Base-by-base conservation (phyloP, 2,888 invertebrate species). In the Ophion ventricosus region DNA sequence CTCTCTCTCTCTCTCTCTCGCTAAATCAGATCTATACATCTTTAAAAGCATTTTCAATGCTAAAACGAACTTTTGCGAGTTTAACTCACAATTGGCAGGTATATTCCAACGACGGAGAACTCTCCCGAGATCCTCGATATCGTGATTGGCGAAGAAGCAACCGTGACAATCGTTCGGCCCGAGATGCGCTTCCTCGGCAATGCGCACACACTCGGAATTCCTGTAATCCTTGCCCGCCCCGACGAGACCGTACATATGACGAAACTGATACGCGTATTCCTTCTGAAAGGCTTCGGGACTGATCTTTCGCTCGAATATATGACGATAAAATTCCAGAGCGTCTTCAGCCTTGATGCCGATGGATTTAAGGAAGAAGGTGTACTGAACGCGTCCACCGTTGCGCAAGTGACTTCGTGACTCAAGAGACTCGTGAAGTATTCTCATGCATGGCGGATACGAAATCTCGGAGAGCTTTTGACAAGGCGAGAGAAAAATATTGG, bases 371-470 rank as follows among this genome's bases (percentile, higher is more conserved):
- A 98, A 99, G 49, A 99, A 94, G 0, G 98, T 97, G 93, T 98
- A 99, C 90, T 99, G 98, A 89, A 98, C 94, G 80, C 99, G 95
- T 0, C 97, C 98, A 29, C 95, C 95, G 93, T 99, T 97, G 89
- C 96, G 97, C 70, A 99, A 94, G 93, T 99, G 99, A 93, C 98
- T 98, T 23, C 96, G 95, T 10, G 95, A 93, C 82, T 96, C 95
- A 8, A 99, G 93, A 23, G 95, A 94, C 82, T 97, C 97, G 93
- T 99, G 98, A 80, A 99, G 95, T 83, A 96, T 95, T 88, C 97
- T 96, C 99, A 99, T 99, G 91, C 99, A 99, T 17, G 98, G 94
- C 1, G 99, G 99, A 93, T 97, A 99, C 11, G 98, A 98, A 89
- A 96, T 96, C 84, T 95, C 95, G 0, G 97, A 95, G 29, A 97